Evolutionary conservation across 2,888 invertebrate genomes (phyloP).

Genomic region (Griposia aprilina): DNA sequence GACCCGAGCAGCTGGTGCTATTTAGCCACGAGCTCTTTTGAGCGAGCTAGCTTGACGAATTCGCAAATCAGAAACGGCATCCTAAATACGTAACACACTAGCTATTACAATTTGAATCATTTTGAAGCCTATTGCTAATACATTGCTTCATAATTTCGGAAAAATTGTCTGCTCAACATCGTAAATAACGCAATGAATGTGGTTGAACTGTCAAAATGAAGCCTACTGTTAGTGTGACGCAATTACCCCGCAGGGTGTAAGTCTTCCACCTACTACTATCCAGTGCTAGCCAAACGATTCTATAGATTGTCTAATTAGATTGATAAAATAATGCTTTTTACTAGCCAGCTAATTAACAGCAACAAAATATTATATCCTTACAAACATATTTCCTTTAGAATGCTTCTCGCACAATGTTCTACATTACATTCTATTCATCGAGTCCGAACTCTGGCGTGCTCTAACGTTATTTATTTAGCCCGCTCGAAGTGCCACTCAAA

Average conservation of each 20-base stretch:
- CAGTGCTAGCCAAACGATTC: not conserved
- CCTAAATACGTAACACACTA: too few relatives aligned
- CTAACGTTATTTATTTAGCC: constrained; percentile 84
- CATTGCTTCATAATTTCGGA: too few relatives aligned
- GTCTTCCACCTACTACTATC: not conserved
- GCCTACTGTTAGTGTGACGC: too few relatives aligned
- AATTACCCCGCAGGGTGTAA: too few relatives aligned
- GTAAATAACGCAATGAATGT: too few relatives aligned
- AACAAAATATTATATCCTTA: constrained; percentile 15
- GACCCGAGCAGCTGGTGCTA: too few relatives aligned
- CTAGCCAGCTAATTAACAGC: not conserved
- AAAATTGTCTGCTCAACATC: too few relatives aligned
- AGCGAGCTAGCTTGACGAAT: not conserved
- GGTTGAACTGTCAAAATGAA: too few relatives aligned
- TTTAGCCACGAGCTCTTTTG: too few relatives aligned
- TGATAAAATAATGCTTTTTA: too few relatives aligned
- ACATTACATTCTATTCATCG: constrained; percentile 47
- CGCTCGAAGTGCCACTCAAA: constrained; percentile 87
- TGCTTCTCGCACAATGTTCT: constrained; percentile 27
- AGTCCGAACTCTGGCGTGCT: constrained; percentile 31
- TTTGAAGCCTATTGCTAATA: too few relatives aligned
- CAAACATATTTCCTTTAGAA: constrained; percentile 15
- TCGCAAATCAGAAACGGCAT: not conserved
- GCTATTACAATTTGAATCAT: too few relatives aligned
- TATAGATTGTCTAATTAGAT: not conserved